These are phyloP conservation scores for Microtus oregoni DNA, from an alignment of 2,113 vertebrate genomes.

Conservation along the genomic window DNA sequence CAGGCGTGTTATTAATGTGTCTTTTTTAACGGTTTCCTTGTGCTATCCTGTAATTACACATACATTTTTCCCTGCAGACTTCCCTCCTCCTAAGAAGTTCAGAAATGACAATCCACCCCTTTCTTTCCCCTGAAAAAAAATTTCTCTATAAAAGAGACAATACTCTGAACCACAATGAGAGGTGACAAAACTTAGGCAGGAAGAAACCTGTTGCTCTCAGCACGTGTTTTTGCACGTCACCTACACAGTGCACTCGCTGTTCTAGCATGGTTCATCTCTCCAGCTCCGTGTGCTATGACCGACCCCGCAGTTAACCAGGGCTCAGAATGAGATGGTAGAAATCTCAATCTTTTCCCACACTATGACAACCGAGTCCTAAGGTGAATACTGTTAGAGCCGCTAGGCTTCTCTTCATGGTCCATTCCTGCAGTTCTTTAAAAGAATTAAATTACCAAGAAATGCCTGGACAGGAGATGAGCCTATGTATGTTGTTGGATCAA, in stretches of 20 bases:
- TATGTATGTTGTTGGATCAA: neutral
- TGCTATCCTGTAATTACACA: conserved; percentile 62
- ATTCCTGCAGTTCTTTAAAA: neutral
- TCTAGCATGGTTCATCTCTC: neutral
- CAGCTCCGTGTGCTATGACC: neutral
- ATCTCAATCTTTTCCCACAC: neutral
- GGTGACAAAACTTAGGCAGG: neutral
- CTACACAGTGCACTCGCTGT: no score
- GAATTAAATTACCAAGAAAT: neutral
- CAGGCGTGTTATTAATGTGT: conserved; percentile 65
- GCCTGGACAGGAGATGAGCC: neutral
- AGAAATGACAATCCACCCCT: neutral
- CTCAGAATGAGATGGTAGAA: neutral
- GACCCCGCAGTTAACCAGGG: neutral
- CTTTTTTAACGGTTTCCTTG: conserved; percentile 53
- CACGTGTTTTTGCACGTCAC: neutral
- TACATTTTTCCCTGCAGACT: neutral
- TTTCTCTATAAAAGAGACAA: neutral
- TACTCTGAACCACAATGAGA: neutral
- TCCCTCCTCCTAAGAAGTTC: conserved; percentile 41
- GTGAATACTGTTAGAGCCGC: neutral
- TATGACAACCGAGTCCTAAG: neutral
- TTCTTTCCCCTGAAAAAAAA: neutral
- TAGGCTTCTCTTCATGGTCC: neutral
- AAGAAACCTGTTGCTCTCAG: neutral